Conservation (phyloP, 2,113 vertebrate species). For the Odocoileus virginianus region DNA sequence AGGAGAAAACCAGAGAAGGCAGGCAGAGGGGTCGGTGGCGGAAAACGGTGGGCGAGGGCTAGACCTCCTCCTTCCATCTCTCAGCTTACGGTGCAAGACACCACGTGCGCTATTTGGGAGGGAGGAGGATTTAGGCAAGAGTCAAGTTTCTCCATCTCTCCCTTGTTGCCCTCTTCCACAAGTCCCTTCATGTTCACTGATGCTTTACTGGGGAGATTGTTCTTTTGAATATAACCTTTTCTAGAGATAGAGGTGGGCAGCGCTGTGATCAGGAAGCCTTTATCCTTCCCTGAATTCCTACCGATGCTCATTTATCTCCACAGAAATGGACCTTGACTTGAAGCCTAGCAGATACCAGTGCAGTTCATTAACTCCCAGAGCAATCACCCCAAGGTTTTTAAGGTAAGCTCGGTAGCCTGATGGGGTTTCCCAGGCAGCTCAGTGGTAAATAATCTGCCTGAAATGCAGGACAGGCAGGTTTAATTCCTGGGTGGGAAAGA, state of each 20-base stretch:
- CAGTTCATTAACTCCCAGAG: not conserved
- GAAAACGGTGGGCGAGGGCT: not conserved
- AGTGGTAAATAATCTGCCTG: not conserved
- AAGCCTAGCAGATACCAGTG: not conserved
- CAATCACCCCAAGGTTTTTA: not conserved
- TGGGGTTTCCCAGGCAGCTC: not conserved
- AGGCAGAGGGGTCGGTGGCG: fast-evolving
- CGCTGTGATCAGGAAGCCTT: not conserved
- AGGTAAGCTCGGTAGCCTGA: not conserved
- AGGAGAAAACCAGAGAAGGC: not conserved
- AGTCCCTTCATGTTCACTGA: not conserved
- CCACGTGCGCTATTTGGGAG: not conserved
- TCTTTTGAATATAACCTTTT: not conserved
- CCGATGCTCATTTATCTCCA: not conserved
- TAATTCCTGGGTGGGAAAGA: not conserved
- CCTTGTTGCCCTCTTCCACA: not conserved
- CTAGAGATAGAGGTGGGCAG: not conserved
- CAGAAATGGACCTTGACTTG: not conserved
- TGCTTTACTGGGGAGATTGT: not conserved
- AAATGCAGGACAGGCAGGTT: not conserved
- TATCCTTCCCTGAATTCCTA: not conserved
- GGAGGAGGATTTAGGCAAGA: not conserved
- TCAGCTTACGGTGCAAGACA: fast-evolving
- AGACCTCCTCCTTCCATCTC: not conserved
- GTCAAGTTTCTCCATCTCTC: not conserved